phyloP scores from a whole-genome alignment of 2,113 vertebrate species.

The Ictalurus punctatus region DNA sequence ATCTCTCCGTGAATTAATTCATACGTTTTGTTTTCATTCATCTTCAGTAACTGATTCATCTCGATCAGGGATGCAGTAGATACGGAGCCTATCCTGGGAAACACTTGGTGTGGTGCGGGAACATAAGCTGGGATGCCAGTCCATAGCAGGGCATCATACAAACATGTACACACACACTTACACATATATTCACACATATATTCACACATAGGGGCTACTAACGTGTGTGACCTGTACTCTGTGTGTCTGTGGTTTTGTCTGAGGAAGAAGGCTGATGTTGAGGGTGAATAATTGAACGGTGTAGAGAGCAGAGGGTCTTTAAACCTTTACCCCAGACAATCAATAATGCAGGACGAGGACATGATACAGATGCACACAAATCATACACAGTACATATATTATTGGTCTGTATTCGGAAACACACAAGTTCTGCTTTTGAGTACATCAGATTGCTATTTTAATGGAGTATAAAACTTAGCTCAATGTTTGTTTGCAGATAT shows the following conservation, averaged over 20 bases:
- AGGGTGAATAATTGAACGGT: conserved; percentile 71
- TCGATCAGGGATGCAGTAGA: background rate
- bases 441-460: background rate
- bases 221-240: background rate
- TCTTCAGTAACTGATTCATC: background rate
- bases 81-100: background rate
- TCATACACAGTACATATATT: conserved; percentile 11
- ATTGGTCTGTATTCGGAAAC: background rate
- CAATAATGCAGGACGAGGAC: conserved; percentile 69
- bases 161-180: background rate
- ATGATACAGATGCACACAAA: conserved; percentile 54
- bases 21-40: background rate
- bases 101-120: background rate
- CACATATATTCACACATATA: background rate
- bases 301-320: conserved; percentile 66
- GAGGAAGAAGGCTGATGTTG: conserved; percentile 48
- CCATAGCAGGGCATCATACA: background rate
- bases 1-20: background rate
- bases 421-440: conserved; percentile 33
- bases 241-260: conserved; percentile 33
- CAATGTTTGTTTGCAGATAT: conserved; percentile 20
- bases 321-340: conserved; percentile 71
- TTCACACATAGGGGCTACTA: background rate
- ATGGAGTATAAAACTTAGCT: conserved; percentile 15
- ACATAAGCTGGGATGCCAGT: background rate